Conservation (phyloP, 2,797 vertebrate species). For the Crocodylus rhombifer region DNA sequence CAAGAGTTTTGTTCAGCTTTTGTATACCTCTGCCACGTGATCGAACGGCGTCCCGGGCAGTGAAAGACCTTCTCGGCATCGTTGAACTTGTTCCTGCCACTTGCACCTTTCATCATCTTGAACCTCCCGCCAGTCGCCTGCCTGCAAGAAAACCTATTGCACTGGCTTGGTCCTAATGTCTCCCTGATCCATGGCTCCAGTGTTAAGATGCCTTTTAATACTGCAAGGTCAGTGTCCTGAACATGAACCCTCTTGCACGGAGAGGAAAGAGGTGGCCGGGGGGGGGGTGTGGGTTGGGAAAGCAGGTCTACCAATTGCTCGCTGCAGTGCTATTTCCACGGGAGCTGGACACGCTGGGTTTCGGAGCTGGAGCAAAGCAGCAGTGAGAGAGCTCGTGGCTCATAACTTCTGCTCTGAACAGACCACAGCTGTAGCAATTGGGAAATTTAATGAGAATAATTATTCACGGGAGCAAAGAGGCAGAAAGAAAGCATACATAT, state of each 20-base stretch:
- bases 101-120: neutral
- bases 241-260: neutral
- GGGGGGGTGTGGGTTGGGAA: neutral
- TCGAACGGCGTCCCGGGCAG: neutral
- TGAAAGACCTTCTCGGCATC: neutral
- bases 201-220: neutral
- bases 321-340: neutral
- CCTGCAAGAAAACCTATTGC: neutral
- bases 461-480: conserved; percentile 26
- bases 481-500: neutral
- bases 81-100: neutral
- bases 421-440: conserved; percentile 31
- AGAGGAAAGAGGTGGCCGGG: neutral
- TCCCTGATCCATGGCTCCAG: neutral
- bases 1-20: neutral
- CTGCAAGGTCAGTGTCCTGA: neutral
- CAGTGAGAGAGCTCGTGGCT: neutral
- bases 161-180: neutral
- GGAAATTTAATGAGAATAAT: conserved; percentile 10
- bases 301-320: neutral
- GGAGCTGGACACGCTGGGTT: neutral
- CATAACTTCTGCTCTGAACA: rapidly evolving
- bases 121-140: neutral
- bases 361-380: neutral
- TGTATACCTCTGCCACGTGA: neutral